Evolutionary conservation across 2,888 invertebrate species (phyloP), one percentile per base, ranked within the genome.

Genomic region (Polydrusus tereticollis): DNA sequence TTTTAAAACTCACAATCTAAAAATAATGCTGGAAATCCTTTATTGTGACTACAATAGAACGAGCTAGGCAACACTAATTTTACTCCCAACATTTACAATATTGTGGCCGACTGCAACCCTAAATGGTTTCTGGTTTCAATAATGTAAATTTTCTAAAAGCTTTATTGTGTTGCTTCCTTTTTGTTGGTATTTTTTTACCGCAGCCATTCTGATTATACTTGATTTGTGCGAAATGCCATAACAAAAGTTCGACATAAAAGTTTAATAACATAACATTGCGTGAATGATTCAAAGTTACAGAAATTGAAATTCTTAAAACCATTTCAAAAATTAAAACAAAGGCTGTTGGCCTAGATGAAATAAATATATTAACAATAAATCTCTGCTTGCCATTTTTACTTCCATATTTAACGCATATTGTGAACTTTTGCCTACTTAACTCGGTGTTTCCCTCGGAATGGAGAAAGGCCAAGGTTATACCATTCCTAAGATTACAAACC

Each of bases 71-170:
- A 50, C 50, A 23, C 50, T 50, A 50, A 50, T 50, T 50, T 50
- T n/a, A 21, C 5, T 50, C 23, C n/a, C 21, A 50, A 2, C 50
- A n/a, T 50, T 50, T 23, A 50, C 23, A 50, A 6, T 50, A 23
- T 23, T 23, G 50, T 47, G n/a, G n/a, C 47, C 47, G 21, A 47
- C 1, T 50, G 23, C 21, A 45, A 45, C 20, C 20, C 10, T 21
- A 45, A 45, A 36, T 36, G 36, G 36, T 12, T 36, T 36, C 36
- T 23, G 23, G 50, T 23, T 23, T 50, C 50, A 6, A 23, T 50
- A 50, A 50, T 50, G 50, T 50, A n/a, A 50, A 50, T 50, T 50
- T 50, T 50, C 50, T 50, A 23, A 50, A 50, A 50, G 50, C 50
- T 50, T 50, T 50, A 23, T 23, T 50, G 6, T 50, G 50, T 50